Base-by-base conservation (phyloP, 2,888 invertebrate genomes). In the Cephus nigrinus region DNA sequence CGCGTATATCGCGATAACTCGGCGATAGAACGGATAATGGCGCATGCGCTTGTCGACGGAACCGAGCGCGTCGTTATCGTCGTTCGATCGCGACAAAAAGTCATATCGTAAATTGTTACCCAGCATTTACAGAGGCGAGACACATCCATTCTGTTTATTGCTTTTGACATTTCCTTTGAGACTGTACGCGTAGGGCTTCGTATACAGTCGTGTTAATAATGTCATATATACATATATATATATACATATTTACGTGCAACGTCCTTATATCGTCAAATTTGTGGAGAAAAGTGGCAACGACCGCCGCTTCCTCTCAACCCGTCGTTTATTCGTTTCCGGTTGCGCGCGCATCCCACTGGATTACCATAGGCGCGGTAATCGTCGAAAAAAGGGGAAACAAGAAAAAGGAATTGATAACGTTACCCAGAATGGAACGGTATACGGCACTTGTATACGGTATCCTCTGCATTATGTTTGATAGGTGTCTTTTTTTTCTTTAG, bases 251-350 rank as follows among this genome's bases (percentile, higher is more conserved):
- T 15, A 40, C 40, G 4, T 4, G 40, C 1, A 15, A 5, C 40
- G 40, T 55, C 9, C 15, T 23, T 23, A 23, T 55, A 55, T 55
- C 40, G 23, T 5, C 23, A 23, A 23, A 4, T 55, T 55, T 55
- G 23, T 9, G 9, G 5, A 9, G 84, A 82, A 85, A 84, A 86
- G 86, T 86, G 88, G 88, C 88, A 87, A 83, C 86, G 89, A 89
- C 87, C 88, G 83, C 83, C 35, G 68, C 78, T 76, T 83, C 84
- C 84, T 84, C 84, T 87, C 86, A 88, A 84, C 82, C 81, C 80
- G 68, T 73, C 81, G 79, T 79, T 84, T 82, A 78, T 74, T 80
- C 78, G 83, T 85, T 88, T 88, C 88, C 88, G 87, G 82, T 55
- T 15, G 40, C 40, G 40, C 40, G 40, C 15, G 23, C 40, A 23